These are phyloP conservation scores for Hypotaenidia okinawae DNA, from an alignment of 2,797 vertebrate species.

Conservation along the genomic window DNA sequence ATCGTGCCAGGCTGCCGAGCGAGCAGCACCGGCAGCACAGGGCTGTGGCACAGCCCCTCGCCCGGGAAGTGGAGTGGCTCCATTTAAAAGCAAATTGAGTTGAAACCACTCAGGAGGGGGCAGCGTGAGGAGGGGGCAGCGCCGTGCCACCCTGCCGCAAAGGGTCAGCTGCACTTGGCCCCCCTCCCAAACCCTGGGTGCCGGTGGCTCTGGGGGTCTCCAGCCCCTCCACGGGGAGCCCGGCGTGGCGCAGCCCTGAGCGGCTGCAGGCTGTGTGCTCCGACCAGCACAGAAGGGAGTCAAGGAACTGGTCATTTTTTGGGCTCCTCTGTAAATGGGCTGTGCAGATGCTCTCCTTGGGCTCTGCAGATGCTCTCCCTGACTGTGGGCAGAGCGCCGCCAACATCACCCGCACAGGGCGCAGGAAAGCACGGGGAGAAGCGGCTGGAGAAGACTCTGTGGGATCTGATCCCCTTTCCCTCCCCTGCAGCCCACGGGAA, in stretches of 20 bases:
- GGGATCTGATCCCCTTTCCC: neutral
- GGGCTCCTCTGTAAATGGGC: neutral
- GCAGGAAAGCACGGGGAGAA: neutral
- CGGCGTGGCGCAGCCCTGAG: neutral
- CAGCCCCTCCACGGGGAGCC: no score
- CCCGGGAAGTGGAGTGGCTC: neutral
- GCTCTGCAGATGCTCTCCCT: no score
- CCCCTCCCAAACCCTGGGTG: rapidly evolving
- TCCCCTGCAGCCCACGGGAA: neutral
- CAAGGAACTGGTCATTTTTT: neutral
- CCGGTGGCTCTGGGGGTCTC: neutral
- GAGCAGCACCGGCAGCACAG: neutral
- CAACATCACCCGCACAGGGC: rapidly evolving
- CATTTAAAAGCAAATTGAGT: neutral
- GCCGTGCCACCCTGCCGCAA: rapidly evolving
- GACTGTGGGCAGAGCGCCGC: neutral
- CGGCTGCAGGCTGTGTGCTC: neutral
- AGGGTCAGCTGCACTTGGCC: neutral
- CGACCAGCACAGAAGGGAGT: neutral
- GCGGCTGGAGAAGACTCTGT: neutral
- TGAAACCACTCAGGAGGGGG: neutral
- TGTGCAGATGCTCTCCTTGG: neutral
- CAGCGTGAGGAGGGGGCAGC: no score
- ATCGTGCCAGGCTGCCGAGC: neutral
- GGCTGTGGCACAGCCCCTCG: neutral